phyloP scores from a whole-genome alignment of 2,113 vertebrate species.

The Halcyon malimbica region DNA sequence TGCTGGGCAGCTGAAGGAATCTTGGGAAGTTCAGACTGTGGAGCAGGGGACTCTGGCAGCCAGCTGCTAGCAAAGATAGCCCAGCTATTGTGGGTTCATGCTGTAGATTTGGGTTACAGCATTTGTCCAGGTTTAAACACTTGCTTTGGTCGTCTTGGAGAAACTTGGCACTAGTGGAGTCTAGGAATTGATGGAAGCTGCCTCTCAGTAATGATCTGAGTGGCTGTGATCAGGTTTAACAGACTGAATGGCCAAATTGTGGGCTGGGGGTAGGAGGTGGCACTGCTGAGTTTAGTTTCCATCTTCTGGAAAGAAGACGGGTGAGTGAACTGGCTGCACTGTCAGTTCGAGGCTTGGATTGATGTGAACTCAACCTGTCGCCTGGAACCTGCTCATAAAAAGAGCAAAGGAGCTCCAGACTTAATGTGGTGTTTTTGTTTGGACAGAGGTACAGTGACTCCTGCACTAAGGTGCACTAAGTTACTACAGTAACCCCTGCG shows the following conservation, averaged over 20 bases:
- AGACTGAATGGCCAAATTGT: not conserved
- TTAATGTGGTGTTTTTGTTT: not conserved
- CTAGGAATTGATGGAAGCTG: not conserved
- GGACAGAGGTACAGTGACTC: not conserved
- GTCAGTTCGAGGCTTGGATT: not conserved
- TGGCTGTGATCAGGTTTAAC: not conserved
- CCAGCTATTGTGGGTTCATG: not conserved
- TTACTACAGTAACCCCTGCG: not conserved
- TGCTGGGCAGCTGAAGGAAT: not conserved
- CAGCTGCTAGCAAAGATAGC: not conserved
- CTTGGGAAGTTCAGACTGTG: not conserved
- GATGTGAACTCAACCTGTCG: not conserved
- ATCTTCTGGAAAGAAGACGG: not conserved
- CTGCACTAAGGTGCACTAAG: not conserved
- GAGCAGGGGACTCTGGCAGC: not conserved
- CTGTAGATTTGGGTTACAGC: accelerated
- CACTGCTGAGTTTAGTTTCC: not conserved
- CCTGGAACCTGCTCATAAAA: not conserved
- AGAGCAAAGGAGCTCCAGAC: not conserved
- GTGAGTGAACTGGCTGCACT: not conserved
- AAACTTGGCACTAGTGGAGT: not conserved
- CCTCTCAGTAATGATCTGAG: not conserved
- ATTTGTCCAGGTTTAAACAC: not conserved
- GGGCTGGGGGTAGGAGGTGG: not conserved
- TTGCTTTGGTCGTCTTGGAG: not conserved